Conservation (phyloP, 1,140 invertebrate genomes). For the Cherax quadricarinatus region DNA sequence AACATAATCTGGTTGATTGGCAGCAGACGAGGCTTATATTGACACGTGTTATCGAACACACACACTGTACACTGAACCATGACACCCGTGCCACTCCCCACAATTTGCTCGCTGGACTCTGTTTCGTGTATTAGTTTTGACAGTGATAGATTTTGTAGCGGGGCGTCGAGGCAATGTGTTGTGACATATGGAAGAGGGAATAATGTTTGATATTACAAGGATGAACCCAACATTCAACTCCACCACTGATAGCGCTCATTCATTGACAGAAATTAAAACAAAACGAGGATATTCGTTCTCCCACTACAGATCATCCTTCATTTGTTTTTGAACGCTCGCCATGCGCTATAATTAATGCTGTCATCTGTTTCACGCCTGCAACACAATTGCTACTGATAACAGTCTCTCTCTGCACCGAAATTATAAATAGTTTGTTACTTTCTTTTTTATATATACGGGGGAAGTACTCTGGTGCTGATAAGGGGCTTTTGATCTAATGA, state of each 20-base stretch:
- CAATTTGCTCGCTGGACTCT: not conserved
- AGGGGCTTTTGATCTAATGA: too few relatives aligned
- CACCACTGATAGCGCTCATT: not conserved
- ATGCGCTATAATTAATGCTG: too few relatives aligned
- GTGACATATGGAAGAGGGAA: constrained; percentile 28
- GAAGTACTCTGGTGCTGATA: too few relatives aligned
- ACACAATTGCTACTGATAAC: too few relatives aligned
- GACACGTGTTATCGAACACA: constrained; percentile 45
- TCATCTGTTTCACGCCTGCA: too few relatives aligned
- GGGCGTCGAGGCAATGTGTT: constrained; percentile 28
- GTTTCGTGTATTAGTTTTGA: constrained; percentile 53
- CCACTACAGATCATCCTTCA: too few relatives aligned
- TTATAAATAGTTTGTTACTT: too few relatives aligned
- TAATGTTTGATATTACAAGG: constrained; percentile 37
- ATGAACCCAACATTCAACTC: constrained; percentile 2
- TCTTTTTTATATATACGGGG: too few relatives aligned
- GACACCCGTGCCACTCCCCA: not conserved
- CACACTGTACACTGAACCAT: constrained; percentile 15
- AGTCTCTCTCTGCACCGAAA: too few relatives aligned
- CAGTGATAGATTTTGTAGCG: constrained; percentile 47
- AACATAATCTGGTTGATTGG: constrained; percentile 52
- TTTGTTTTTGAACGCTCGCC: too few relatives aligned
- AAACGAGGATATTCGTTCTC: too few relatives aligned
- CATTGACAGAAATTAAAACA: not conserved
- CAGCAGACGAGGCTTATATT: constrained; percentile 36